Conservation (phyloP, 1,140 invertebrate species). For the Achatina immaculata region DNA sequence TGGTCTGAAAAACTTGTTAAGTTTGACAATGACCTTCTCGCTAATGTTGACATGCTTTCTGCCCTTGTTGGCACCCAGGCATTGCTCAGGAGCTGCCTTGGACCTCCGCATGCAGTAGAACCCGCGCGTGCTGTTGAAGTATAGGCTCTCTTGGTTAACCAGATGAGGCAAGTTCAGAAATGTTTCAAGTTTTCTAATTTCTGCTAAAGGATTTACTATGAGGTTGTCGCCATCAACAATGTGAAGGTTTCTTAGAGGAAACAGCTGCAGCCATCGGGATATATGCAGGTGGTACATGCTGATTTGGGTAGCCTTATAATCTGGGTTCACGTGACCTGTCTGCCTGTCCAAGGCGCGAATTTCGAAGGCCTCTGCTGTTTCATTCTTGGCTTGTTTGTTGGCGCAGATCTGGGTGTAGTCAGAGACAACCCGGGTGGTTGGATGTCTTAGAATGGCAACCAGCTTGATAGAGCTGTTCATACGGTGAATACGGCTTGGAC, state of each 20-base stretch:
- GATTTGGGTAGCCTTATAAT: constrained; percentile 63
- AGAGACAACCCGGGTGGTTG: constrained; percentile 91
- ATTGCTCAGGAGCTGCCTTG: constrained; percentile 69
- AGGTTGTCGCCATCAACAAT: constrained; percentile 68
- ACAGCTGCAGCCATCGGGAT: constrained; percentile 63
- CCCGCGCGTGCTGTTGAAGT: constrained; percentile 71
- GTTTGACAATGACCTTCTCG: constrained; percentile 78
- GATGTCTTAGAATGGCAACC: constrained; percentile 89
- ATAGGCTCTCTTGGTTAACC: constrained; percentile 60
- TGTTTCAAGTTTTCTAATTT: constrained; percentile 63
- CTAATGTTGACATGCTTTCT: constrained; percentile 88
- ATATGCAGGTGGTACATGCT: constrained; percentile 70
- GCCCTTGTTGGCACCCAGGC: constrained; percentile 93
- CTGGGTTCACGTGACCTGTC: constrained; percentile 58
- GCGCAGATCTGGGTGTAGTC: constrained; percentile 84
- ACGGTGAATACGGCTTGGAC: constrained; percentile 83
- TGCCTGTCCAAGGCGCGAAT: constrained; percentile 59
- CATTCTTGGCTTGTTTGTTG: constrained; percentile 63
- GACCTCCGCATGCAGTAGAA: constrained; percentile 72
- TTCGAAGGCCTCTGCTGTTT: constrained; percentile 61
- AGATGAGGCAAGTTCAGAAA: constrained; percentile 63
- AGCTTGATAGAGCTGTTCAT: constrained; percentile 92
- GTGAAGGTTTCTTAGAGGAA: constrained; percentile 64
- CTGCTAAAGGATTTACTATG: constrained; percentile 60
- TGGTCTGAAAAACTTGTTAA: constrained; percentile 89